phyloP scores from a whole-genome alignment of 2,113 vertebrate genomes.

The Pelobates fuscus region DNA sequence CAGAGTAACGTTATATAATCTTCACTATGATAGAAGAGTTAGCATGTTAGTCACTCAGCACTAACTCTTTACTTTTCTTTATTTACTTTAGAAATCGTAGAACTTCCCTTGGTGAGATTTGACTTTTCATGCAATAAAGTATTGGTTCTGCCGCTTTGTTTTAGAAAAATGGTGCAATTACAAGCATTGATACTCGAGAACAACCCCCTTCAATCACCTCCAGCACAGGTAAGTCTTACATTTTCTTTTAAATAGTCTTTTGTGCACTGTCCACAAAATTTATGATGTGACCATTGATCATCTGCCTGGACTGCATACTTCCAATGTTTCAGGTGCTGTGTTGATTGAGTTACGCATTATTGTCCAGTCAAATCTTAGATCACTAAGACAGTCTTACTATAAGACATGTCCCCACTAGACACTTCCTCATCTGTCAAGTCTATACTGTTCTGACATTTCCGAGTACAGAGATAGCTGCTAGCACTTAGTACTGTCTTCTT shows the following conservation, averaged over 20 bases:
- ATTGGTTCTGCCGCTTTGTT: slow-evolving; percentile 88
- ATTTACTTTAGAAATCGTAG: slow-evolving; percentile 79
- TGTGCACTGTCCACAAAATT: no score
- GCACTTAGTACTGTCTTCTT: no score
- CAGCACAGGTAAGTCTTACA: slow-evolving; percentile 81
- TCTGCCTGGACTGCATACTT: no score
- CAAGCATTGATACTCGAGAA: slow-evolving; percentile 90
- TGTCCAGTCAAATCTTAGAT: no score
- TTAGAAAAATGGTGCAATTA: slow-evolving; percentile 88
- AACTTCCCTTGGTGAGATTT: slow-evolving; percentile 92
- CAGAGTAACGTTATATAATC: not conserved
- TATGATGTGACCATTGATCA: no score
- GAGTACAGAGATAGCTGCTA: no score
- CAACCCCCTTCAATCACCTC: slow-evolving; percentile 93
- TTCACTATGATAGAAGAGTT: not conserved
- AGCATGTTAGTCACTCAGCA: not conserved
- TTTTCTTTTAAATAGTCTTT: slow-evolving; percentile 15
- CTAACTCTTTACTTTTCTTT: slow-evolving; percentile 30
- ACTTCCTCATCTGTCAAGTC: no score
- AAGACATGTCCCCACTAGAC: no score
- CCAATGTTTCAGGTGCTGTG: no score
- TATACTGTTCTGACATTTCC: no score
- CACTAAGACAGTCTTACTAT: no score
- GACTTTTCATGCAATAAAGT: slow-evolving; percentile 98
- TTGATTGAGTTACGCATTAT: no score